phyloP scores from a whole-genome alignment of 2,797 vertebrate species.

The Gymnopithys bicolor region DNA sequence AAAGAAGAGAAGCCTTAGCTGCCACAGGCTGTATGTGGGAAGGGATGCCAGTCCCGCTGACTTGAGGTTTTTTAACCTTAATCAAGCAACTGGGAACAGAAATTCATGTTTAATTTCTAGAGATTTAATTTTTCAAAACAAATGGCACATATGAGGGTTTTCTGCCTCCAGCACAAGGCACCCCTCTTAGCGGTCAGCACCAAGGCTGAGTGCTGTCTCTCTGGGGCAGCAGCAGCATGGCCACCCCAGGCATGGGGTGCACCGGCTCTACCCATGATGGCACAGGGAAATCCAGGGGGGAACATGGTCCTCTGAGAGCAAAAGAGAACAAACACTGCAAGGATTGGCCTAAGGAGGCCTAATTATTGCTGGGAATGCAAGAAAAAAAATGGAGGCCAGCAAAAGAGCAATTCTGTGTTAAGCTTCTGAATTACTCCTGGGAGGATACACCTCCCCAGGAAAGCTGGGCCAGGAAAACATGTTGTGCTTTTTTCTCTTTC shows the following conservation, averaged over 20 bases:
- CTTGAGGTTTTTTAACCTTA: not conserved
- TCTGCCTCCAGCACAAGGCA: not conserved
- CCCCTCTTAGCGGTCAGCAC: not conserved
- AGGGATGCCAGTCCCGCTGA: rapidly evolving
- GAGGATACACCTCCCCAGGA: not conserved
- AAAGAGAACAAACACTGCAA: not conserved
- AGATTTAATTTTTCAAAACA: not conserved
- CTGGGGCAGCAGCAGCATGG: rapidly evolving
- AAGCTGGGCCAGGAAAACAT: not conserved
- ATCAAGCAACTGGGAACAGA: not conserved
- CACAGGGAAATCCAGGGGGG: not conserved
- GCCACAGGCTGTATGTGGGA: not conserved
- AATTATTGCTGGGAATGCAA: not conserved
- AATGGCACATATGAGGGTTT: rapidly evolving
- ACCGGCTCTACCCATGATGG: not conserved
- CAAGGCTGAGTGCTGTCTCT: too few species aligned
- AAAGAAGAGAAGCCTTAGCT: not conserved
- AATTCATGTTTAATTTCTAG: not conserved
- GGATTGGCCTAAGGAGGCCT: not conserved
- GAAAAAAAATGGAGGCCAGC: not conserved
- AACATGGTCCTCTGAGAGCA: not conserved
- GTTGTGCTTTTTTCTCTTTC: not conserved
- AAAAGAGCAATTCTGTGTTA: constrained; percentile 20
- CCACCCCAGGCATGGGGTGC: rapidly evolving
- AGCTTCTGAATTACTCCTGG: not conserved